Evolutionary conservation across 1,140 invertebrate genomes (phyloP), one percentile per base, ranked within the genome.

Genomic region (Drosophila lacteicornis): DNA sequence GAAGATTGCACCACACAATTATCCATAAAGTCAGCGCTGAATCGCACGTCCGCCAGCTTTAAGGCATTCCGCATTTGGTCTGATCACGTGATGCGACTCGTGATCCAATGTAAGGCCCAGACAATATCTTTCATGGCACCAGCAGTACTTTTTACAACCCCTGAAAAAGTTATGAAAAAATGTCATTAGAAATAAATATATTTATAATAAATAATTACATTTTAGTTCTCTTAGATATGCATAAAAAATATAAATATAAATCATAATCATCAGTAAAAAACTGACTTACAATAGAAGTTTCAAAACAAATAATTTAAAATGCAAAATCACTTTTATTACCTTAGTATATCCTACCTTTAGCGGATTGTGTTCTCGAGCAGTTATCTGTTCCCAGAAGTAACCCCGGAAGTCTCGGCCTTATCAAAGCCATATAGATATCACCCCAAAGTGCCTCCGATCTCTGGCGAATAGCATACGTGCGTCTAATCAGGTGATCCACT

Each of bases 381-480:
- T 30, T n/a, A 51, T 36, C 3, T 36, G 3, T 60, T 19, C 3
- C 15, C 30, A 40, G 17, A 9, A 27, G 7, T 46, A 33, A 19
- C 11, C 2, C 9, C 13, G 59, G 59, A 65, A 60, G 19, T 12
- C 11, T 4, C 2, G 2, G 2, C 12, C 15, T 66, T 42, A 68
- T 66, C 45, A 40, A 27, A 30, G 25, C 9, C 4, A 38, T 63
- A 63, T 38, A 46, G 63, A 36, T 25, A 46, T 19, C 40, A 46
- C 22, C 6, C 11, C 1, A 12, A 13, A 47, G 22, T 36, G 15
- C 17, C 17, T 22, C 17, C 51, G 38, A 36, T 74, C 50, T 51
- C 15, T 13, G 19, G 13, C 33, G 36, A 75, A 75, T 49, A 50
- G 50, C 42, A 40, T 53, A 75, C 60, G 51, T 75, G 73, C n/a